Evolutionary conservation across 2,888 invertebrate species (phyloP).

Genomic region (Frankliniella fusca): DNA sequence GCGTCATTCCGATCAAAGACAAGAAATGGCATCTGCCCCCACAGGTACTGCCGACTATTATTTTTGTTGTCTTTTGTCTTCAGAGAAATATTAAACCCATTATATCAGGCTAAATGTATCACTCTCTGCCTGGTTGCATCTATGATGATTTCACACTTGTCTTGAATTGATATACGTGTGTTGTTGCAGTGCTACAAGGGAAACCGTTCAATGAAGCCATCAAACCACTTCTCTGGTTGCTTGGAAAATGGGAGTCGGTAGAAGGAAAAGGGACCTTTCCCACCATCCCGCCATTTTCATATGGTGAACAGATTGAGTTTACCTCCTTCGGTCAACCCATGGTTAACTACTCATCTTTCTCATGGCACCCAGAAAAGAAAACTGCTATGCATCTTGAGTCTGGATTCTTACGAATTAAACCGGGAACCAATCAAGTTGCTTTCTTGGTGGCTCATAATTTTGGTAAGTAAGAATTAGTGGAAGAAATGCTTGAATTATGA

Average conservation of each 20-base stretch:
- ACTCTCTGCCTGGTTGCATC: no score
- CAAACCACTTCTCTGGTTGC: conserved; percentile 55
- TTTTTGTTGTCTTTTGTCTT: no score
- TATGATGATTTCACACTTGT: no score
- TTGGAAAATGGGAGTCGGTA: conserved; percentile 57
- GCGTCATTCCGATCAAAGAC: no score
- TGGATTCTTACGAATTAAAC: conserved; percentile 58
- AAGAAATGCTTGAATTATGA: neutral
- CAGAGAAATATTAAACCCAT: no score
- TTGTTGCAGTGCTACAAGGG: neutral
- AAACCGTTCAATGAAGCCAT: conserved; percentile 47
- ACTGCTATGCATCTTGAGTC: conserved; percentile 60
- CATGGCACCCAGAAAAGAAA: conserved; percentile 53
- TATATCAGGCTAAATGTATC: no score
- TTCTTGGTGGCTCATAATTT: conserved; percentile 60
- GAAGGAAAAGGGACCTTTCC: conserved; percentile 55
- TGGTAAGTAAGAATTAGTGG: conserved; percentile 44
- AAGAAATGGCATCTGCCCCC: no score
- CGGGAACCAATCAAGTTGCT: conserved; percentile 53
- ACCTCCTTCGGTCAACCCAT: conserved; percentile 58
- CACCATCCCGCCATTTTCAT: conserved; percentile 55
- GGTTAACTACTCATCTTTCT: conserved; percentile 54
- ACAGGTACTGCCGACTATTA: no score
- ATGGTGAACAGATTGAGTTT: conserved; percentile 57
- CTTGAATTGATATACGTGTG: neutral